Conservation (phyloP, 2,888 invertebrate species). For the Augiades crinisus region DNA sequence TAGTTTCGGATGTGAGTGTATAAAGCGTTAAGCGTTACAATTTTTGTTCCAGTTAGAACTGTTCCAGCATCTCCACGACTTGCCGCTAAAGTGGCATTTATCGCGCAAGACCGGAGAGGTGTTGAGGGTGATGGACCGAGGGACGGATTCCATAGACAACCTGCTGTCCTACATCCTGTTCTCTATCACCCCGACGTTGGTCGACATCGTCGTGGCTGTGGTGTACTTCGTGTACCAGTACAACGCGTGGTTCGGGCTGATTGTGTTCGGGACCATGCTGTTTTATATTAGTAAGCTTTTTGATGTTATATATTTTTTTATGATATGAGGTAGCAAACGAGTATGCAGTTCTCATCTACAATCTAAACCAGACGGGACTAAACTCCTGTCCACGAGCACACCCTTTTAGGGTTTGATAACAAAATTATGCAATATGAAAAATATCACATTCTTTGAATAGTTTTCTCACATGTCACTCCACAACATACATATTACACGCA, state of each 20-base stretch:
- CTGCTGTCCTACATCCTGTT: slow-evolving; percentile 95
- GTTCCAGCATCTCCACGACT: slow-evolving; percentile 92
- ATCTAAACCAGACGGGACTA: too few relatives aligned
- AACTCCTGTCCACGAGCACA: too few relatives aligned
- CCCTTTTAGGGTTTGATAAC: too few relatives aligned
- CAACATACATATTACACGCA: too few relatives aligned
- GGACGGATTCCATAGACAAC: slow-evolving; percentile 97
- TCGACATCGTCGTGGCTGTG: slow-evolving; percentile 95
- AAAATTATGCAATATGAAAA: too few relatives aligned
- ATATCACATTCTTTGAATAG: too few relatives aligned
- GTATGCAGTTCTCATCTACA: too few relatives aligned
- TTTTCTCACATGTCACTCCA: too few relatives aligned
- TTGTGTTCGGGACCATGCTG: slow-evolving; percentile 96
- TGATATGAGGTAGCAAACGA: neutral
- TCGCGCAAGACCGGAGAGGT: slow-evolving; percentile 98
- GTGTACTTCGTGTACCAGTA: slow-evolving; percentile 93
- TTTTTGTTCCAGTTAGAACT: slow-evolving; percentile 84
- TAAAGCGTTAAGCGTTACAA: neutral
- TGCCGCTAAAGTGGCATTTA: slow-evolving; percentile 97
- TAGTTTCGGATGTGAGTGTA: too few relatives aligned
- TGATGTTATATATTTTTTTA: neutral
- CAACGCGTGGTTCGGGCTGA: slow-evolving; percentile 96
- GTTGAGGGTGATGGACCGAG: slow-evolving; percentile 97
- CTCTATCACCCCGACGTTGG: slow-evolving; percentile 95
- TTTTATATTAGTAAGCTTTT: slow-evolving; percentile 91